phyloP scores from a whole-genome alignment of 2,797 vertebrate species.

The Danionella dracula region DNA sequence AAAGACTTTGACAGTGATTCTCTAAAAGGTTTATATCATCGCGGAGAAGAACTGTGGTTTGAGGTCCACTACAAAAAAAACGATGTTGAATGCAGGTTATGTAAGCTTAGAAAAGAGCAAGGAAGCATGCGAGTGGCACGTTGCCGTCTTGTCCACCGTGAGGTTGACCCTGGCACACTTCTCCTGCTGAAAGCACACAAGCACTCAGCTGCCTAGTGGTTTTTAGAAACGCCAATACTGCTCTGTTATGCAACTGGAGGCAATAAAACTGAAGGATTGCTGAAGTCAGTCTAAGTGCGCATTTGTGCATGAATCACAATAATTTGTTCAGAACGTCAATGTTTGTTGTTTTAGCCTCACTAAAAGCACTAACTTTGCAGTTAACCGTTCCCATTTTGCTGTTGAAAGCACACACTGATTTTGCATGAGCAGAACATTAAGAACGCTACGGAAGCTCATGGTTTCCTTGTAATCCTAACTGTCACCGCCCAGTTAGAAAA shows the following conservation, averaged over 20 bases:
- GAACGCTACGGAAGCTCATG: slow-evolving; percentile 2
- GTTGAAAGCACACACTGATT: neutral
- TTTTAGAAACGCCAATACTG: slow-evolving; percentile 19
- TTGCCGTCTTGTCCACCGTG: slow-evolving; percentile 56
- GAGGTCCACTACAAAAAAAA: neutral
- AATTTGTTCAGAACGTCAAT: too few species aligned
- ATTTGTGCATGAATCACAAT: too few species aligned
- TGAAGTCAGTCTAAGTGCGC: too few species aligned
- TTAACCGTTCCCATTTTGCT: neutral
- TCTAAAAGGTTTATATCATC: neutral
- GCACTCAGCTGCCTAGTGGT: slow-evolving; percentile 2
- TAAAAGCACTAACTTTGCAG: neutral
- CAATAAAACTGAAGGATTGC: neutral
- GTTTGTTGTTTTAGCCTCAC: too few species aligned
- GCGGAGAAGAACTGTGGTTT: neutral
- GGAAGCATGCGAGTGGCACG: slow-evolving; percentile 51
- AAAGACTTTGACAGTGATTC: neutral
- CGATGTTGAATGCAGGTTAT: slow-evolving; percentile 15
- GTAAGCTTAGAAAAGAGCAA: slow-evolving; percentile 27
- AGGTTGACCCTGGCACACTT: slow-evolving; percentile 49
- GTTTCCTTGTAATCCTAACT: slow-evolving; percentile 25
- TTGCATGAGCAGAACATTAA: neutral
- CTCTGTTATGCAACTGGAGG: slow-evolving; percentile 16
- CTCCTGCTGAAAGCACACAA: slow-evolving; percentile 37
- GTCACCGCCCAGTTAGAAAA: slow-evolving; percentile 11